phyloP scores from a whole-genome alignment of 1,140 invertebrate genomes.

The Drosophila cardini region DNA sequence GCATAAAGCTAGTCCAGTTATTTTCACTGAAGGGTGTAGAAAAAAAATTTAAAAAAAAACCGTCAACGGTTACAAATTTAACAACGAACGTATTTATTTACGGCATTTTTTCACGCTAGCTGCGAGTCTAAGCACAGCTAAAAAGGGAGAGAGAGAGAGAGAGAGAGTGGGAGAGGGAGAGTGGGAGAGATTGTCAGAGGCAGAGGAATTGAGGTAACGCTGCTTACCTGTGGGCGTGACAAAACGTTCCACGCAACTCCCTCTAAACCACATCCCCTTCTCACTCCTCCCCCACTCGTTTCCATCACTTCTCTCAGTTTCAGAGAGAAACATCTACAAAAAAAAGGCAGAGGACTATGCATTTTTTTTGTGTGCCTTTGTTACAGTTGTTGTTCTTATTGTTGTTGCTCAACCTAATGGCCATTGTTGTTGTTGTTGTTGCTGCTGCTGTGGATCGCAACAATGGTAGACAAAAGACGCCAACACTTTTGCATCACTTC shows the following conservation, averaged over 20 bases:
- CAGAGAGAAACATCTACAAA: not conserved
- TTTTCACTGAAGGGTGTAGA: not conserved
- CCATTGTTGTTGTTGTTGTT: constrained; percentile 47
- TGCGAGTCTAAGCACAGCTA: constrained; percentile 3
- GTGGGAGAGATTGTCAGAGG: not conserved
- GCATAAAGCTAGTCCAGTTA: not conserved
- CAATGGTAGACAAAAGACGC: constrained; percentile 67
- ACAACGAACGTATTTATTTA: constrained; percentile 57
- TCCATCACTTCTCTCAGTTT: not conserved
- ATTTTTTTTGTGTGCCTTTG: constrained; percentile 39
- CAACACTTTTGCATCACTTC: constrained; percentile 74
- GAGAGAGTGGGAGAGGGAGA: not conserved
- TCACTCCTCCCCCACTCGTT: not conserved
- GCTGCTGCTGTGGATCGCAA: constrained; percentile 41
- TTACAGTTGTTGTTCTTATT: constrained; percentile 35
- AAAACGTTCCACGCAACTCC: not conserved
- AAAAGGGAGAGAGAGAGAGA: not conserved
- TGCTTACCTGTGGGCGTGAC: constrained; percentile 51
- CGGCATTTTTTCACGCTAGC: constrained; percentile 55
- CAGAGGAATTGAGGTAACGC: not conserved
- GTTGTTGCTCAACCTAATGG: constrained; percentile 60
- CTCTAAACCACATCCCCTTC: not conserved
- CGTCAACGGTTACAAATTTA: constrained; percentile 37
- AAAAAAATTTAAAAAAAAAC: not conserved
- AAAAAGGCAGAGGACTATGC: constrained; percentile 30